A percentile compares a stretch with the other conserved stretches of the same genome.
Evolutionary conservation across 2,888 invertebrate genomes (phyloP).

Genomic region (Stenolophus ochropezus): DNA sequence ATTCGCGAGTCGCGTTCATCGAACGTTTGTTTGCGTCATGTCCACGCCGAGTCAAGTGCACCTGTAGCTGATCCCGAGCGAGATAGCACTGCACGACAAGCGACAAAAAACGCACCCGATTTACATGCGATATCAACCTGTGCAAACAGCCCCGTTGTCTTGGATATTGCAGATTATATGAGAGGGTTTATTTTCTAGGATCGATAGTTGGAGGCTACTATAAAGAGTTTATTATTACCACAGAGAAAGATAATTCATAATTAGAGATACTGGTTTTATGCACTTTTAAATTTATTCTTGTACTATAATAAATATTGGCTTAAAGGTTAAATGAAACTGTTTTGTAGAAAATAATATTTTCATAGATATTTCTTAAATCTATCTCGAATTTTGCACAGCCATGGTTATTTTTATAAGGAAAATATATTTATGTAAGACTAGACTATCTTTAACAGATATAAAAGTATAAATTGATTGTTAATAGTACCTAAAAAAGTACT

Average conservation of each 20-base stretch:
- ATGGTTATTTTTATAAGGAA: no score
- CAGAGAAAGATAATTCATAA: not conserved
- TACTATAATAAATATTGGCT: no score
- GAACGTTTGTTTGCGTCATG: constrained; percentile 39
- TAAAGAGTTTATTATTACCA: not conserved
- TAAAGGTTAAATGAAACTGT: not conserved
- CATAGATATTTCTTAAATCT: no score
- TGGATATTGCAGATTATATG: not conserved
- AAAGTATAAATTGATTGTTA: no score
- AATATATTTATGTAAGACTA: no score
- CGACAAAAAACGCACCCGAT: constrained; percentile 44
- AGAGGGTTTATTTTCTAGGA: not conserved
- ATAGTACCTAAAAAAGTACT: no score
- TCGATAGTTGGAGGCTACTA: constrained; percentile 5
- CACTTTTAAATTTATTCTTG: not conserved
- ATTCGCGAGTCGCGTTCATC: not conserved
- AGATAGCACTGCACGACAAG: constrained; percentile 36
- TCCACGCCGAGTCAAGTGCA: constrained; percentile 20
- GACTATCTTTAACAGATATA: no score
- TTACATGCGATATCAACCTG: constrained; percentile 41
- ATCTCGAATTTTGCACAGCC: no score
- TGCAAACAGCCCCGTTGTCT: constrained; percentile 33
- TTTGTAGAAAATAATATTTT: not conserved
- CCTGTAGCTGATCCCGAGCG: constrained; percentile 47
- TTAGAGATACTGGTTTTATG: not conserved